phyloP scores from a whole-genome alignment of 2,113 vertebrate species.

The Podarcis muralis region DNA sequence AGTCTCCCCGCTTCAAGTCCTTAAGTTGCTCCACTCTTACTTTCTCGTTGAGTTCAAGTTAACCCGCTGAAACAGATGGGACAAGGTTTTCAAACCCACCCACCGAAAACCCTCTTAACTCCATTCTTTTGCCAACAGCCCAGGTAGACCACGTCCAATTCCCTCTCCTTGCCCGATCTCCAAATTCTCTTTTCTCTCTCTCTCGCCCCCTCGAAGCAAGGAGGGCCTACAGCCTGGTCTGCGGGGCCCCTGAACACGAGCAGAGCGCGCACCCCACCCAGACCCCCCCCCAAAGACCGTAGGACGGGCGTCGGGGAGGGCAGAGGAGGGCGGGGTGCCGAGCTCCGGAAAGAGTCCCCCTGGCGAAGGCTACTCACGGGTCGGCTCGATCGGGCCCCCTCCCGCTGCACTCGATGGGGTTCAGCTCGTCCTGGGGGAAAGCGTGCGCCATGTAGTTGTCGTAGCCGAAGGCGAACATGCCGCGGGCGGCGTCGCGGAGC shows the following conservation, averaged over 20 bases:
- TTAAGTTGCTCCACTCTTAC: not conserved
- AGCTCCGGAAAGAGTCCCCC: not conserved
- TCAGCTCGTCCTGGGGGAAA: slow-evolving; percentile 95
- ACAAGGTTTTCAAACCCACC: not conserved
- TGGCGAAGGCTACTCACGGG: slow-evolving; percentile 82
- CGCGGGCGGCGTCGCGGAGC: slow-evolving; percentile 89
- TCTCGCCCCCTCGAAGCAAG: not conserved
- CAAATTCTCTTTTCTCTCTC: no score
- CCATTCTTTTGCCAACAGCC: no score
- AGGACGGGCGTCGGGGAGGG: not conserved
- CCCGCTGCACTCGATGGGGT: slow-evolving; percentile 92
- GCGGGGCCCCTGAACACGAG: not conserved
- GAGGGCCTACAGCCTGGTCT: not conserved
- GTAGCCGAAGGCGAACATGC: slow-evolving; percentile 96
- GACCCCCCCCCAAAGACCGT: no score
- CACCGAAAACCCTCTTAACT: not conserved
- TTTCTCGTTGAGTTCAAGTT: not conserved
- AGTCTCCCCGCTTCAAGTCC: not conserved
- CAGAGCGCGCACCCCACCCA: not conserved
- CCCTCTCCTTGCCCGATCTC: not conserved
- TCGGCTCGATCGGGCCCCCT: slow-evolving; percentile 90
- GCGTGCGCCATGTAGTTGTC: slow-evolving; percentile 97
- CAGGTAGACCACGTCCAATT: no score
- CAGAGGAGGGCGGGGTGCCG: not conserved
- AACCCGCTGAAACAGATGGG: not conserved